Percentiles rank a stretch among this genome's conserved stretches.
Evolutionary conservation across 2,888 invertebrate genomes (phyloP).

Genomic region (Cosmorhoe ocellata): DNA sequence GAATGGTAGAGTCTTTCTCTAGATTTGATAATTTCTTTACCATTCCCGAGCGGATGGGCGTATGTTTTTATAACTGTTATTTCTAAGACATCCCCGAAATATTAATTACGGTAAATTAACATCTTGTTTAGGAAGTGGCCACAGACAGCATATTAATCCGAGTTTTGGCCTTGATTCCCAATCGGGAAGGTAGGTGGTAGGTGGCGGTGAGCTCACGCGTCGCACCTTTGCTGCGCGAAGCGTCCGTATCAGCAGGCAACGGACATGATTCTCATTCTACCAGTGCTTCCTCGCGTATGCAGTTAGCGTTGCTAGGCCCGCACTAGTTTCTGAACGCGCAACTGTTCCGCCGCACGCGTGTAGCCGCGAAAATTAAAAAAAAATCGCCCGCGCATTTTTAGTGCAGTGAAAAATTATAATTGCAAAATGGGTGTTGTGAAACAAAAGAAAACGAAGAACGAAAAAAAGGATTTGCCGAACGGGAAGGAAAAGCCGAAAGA

Average conservation of each 20-base stretch:
- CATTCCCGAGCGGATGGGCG: constrained; percentile 2
- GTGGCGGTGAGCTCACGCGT: constrained; percentile 66
- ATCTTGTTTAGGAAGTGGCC: constrained; percentile 66
- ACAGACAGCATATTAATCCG: constrained; percentile 71
- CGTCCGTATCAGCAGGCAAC: constrained; percentile 52
- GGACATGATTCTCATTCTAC: constrained; percentile 39
- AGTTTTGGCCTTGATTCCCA: constrained; percentile 76
- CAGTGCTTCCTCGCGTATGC: constrained; percentile 72
- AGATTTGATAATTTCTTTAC: not conserved
- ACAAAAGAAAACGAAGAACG: constrained; percentile 63
- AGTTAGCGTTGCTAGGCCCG: constrained; percentile 76
- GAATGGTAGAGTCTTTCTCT: not conserved
- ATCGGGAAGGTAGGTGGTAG: constrained; percentile 61
- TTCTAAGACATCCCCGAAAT: constrained; percentile 52
- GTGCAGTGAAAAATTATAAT: constrained; percentile 38
- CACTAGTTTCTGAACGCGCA: constrained; percentile 78
- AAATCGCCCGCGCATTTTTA: constrained; percentile 43
- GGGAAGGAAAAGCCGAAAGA: constrained; percentile 58
- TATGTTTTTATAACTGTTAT: constrained; percentile 46
- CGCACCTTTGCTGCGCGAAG: constrained; percentile 54
- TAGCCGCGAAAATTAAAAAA: constrained; percentile 45
- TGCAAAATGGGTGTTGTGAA: constrained; percentile 75
- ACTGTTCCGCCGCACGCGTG: constrained; percentile 55
- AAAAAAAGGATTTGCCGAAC: constrained; percentile 58
- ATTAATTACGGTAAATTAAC: constrained; percentile 69